These are phyloP conservation scores for Lypha dubia DNA, from an alignment of 2,888 invertebrate genomes.

Conservation along the genomic window DNA sequence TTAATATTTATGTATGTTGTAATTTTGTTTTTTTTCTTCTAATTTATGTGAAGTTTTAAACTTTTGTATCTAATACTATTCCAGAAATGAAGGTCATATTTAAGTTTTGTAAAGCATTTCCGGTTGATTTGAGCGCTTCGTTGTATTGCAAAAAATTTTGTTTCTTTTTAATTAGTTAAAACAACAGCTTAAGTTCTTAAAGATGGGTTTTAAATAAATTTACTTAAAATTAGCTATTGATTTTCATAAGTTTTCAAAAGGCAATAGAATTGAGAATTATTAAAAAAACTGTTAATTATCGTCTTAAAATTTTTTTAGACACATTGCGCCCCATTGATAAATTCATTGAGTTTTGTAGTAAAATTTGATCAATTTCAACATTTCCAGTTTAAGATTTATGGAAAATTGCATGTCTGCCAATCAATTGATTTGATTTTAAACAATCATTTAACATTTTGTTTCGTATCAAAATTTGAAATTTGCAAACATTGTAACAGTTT, in stretches of 20 bases:
- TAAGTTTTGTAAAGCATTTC: background rate
- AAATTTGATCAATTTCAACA: conserved; percentile 20
- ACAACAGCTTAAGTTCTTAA: too few species aligned
- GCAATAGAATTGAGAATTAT: too few species aligned
- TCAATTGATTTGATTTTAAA: conserved; percentile 58
- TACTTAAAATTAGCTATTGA: too few species aligned
- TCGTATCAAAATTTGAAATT: conserved; percentile 19
- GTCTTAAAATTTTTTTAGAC: background rate
- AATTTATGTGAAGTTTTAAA: conserved; percentile 24
- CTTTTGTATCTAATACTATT: background rate
- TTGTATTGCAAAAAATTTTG: background rate
- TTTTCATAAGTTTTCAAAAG: too few species aligned
- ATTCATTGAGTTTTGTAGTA: conserved; percentile 26
- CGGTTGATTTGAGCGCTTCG: background rate
- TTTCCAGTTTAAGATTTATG: conserved; percentile 28
- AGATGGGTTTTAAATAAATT: too few species aligned
- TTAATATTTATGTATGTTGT: too few species aligned
- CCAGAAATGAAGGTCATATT: conserved; percentile 21
- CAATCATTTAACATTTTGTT: conserved; percentile 47
- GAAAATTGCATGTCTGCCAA: conserved; percentile 66
- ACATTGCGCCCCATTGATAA: conserved; percentile 34
- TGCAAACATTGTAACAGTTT: conserved; percentile 27
- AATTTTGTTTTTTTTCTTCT: conserved; percentile 6
- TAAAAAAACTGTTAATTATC: background rate
- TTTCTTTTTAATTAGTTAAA: background rate